These are phyloP conservation scores for Drepanosiphum platanoidis DNA, from an alignment of 2,888 invertebrate genomes.

Conservation along the genomic window DNA sequence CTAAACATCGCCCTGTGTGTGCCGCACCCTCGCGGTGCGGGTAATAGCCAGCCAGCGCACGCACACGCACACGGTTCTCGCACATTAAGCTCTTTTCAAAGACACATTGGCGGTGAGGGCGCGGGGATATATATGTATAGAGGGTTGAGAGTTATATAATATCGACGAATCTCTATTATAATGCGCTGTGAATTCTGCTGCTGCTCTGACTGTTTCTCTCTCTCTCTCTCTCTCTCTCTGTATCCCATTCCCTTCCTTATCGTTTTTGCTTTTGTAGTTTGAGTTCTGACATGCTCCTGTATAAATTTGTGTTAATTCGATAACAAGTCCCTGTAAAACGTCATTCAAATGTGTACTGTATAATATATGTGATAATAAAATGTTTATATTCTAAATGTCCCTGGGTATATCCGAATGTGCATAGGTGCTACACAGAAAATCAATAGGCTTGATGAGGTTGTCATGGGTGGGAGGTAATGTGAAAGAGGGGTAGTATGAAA, in stretches of 20 bases:
- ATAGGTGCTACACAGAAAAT: not conserved
- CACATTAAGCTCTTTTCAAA: slow-evolving; percentile 56
- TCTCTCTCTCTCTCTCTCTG: too few species aligned
- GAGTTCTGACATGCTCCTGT: not conserved
- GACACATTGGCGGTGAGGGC: slow-evolving; percentile 26
- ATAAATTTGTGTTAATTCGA: slow-evolving; percentile 4
- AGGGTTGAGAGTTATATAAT: slow-evolving; percentile 10
- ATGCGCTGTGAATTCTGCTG: slow-evolving; percentile 63
- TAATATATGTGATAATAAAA: too few species aligned
- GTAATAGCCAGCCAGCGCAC: slow-evolving; percentile 52
- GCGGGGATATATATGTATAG: slow-evolving; percentile 12
- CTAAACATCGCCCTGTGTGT: not conserved
- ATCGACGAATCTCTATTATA: slow-evolving; percentile 63
- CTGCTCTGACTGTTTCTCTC: not conserved
- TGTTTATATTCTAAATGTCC: not conserved
- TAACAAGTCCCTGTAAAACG: too few species aligned
- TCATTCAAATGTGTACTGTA: too few species aligned
- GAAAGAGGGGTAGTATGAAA: not conserved
- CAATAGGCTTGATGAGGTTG: not conserved
- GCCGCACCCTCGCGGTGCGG: not conserved
- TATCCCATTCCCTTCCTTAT: not conserved
- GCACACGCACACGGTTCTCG: slow-evolving; percentile 16
- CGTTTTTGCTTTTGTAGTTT: not conserved
- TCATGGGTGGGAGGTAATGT: too few species aligned
- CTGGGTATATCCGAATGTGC: not conserved